phyloP scores from a whole-genome alignment of 2,888 invertebrate genomes.

The Ophioninae sp. region DNA sequence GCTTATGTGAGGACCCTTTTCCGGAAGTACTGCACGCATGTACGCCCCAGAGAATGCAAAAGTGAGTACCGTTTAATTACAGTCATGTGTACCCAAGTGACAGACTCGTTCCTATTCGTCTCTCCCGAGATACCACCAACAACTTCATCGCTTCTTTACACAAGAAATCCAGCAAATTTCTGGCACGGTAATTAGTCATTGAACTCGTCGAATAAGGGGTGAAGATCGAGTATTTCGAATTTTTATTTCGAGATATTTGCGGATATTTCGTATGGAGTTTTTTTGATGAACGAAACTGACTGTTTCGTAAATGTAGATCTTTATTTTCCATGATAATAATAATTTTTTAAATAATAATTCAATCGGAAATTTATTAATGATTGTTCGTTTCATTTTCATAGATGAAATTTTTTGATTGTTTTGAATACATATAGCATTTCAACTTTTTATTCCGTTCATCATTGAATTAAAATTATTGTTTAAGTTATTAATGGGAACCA shows the following conservation, averaged over 20 bases:
- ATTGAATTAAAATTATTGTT: too few relatives aligned
- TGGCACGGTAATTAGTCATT: not conserved
- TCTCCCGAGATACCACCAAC: not conserved
- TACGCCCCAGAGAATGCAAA: slow-evolving; percentile 41
- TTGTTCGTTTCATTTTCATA: not conserved
- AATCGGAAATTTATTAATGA: not conserved
- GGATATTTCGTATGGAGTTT: not conserved
- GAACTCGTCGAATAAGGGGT: not conserved
- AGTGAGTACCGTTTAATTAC: slow-evolving; percentile 40
- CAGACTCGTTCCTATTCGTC: slow-evolving; percentile 20
- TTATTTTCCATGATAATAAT: too few relatives aligned
- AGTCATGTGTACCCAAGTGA: not conserved
- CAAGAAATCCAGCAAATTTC: not conserved
- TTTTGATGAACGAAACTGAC: not conserved
- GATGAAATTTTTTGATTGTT: not conserved
- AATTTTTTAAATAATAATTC: not conserved
- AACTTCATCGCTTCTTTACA: not conserved
- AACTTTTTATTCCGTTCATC: too few relatives aligned
- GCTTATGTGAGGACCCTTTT: slow-evolving; percentile 84
- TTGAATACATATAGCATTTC: not conserved
- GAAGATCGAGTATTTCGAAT: not conserved
- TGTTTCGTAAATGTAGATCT: too few relatives aligned
- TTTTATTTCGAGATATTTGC: not conserved
- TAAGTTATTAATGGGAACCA: too few relatives aligned
- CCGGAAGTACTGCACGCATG: slow-evolving; percentile 82